Evolutionary conservation across 2,888 invertebrate species (phyloP).

Genomic region (Pandemis corylana): DNA sequence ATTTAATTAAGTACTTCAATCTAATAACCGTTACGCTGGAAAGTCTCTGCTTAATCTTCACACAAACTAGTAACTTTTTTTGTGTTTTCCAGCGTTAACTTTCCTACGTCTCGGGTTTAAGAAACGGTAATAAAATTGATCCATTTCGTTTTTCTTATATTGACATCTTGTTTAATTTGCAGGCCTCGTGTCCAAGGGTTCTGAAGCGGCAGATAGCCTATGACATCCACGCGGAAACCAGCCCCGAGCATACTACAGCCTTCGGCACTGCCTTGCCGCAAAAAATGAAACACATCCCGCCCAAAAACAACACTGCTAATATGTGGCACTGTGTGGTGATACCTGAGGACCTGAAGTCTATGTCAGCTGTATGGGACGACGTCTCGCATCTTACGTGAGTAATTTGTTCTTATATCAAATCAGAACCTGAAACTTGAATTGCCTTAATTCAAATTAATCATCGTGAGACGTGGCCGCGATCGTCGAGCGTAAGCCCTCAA

Average conservation of each 20-base stretch:
- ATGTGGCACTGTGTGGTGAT: constrained; percentile 84
- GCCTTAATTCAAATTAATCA: too few relatives aligned
- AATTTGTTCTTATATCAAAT: neutral
- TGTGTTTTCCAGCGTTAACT: too few relatives aligned
- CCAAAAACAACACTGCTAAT: constrained; percentile 78
- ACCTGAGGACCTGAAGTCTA: constrained; percentile 84
- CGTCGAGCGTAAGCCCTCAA: too few relatives aligned
- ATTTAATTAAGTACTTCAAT: too few relatives aligned
- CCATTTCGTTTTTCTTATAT: too few relatives aligned
- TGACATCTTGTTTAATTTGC: constrained; percentile 33
- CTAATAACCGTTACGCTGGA: too few relatives aligned
- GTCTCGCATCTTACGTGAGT: constrained; percentile 85
- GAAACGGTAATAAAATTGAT: too few relatives aligned
- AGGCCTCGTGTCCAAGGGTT: constrained; percentile 78
- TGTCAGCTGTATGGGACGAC: constrained; percentile 87
- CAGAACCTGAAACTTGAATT: too few relatives aligned
- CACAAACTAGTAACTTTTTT: too few relatives aligned
- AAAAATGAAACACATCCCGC: constrained; percentile 80
- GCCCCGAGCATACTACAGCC: constrained; percentile 74
- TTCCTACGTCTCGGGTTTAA: too few relatives aligned
- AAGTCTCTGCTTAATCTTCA: too few relatives aligned
- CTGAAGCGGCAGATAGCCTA: constrained; percentile 77
- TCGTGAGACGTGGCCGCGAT: too few relatives aligned
- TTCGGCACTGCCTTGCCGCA: constrained; percentile 83
- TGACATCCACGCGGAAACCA: constrained; percentile 80